A percentile compares a stretch with the other conserved stretches of the same genome.
phyloP scores from a whole-genome alignment of 2,797 vertebrate species.

The Tapirus indicus region DNA sequence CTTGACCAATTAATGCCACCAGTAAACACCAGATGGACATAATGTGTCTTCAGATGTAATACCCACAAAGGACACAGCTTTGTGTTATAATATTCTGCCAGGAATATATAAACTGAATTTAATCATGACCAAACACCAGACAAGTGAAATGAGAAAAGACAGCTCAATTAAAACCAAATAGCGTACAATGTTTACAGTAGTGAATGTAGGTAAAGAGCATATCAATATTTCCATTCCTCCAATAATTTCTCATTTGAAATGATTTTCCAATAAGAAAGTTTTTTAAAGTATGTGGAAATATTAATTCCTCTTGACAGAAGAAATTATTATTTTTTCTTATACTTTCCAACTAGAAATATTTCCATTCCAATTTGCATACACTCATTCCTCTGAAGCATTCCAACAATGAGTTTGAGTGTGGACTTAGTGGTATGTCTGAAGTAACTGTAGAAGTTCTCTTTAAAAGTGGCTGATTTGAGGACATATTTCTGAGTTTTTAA shows the following conservation, averaged over 20 bases:
- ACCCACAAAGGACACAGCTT: not conserved
- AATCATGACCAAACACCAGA: not conserved
- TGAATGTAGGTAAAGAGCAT: not conserved
- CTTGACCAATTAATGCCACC: not conserved
- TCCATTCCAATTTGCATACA: not conserved
- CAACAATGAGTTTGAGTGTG: not conserved
- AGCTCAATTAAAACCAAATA: not conserved
- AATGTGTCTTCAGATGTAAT: not conserved
- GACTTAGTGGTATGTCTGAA: not conserved
- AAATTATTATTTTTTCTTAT: not conserved
- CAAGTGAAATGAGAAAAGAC: not conserved
- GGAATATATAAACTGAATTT: not conserved
- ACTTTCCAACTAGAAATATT: not conserved
- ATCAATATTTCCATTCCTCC: not conserved
- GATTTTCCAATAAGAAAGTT: not conserved
- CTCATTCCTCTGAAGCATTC: not conserved
- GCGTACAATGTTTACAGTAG: not conserved
- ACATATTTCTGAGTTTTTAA: not conserved
- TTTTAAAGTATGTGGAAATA: not conserved
- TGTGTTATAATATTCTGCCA: not conserved
- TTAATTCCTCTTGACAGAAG: not conserved
- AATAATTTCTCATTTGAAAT: not conserved
- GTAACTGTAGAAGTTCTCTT: not conserved
- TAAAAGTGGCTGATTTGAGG: not conserved
- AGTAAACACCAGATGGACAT: not conserved